Conservation (phyloP, 2,113 vertebrate genomes). For the Misgurnus mizolepis region DNA sequence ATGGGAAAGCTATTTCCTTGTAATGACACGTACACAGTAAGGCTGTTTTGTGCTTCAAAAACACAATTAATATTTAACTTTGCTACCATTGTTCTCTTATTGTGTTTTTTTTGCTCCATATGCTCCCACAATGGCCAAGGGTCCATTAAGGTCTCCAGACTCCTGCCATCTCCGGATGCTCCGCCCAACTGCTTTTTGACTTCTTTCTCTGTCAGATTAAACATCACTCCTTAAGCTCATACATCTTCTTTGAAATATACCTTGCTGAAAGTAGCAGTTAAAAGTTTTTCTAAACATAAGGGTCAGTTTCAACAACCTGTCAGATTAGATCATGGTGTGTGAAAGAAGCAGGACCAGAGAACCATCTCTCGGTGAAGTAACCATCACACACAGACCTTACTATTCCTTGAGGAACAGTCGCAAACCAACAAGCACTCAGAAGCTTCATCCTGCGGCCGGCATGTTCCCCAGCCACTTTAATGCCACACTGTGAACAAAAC, state of each 20-base stretch:
- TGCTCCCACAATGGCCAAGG: too few species aligned
- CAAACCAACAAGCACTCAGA: neutral
- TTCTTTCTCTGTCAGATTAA: conserved; percentile 16
- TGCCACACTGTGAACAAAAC: conserved; percentile 1
- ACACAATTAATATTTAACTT: too few species aligned
- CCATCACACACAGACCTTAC: neutral
- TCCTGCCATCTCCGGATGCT: neutral
- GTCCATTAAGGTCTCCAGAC: too few species aligned
- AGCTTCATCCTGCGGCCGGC: neutral
- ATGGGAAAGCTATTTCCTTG: too few species aligned
- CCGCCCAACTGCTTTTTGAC: neutral
- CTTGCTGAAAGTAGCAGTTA: neutral
- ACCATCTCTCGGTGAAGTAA: neutral
- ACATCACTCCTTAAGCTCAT: neutral
- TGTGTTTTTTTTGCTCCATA: too few species aligned
- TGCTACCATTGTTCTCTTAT: neutral
- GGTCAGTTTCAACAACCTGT: conserved; percentile 37
- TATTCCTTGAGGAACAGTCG: neutral
- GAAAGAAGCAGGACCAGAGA: conserved; percentile 20
- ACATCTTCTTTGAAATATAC: neutral
- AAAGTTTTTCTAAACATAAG: conserved; percentile 18
- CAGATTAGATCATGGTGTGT: conserved; percentile 16
- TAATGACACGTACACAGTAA: too few species aligned
- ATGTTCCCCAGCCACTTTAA: neutral
- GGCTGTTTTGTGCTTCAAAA: too few species aligned